Conservation (phyloP, 2,888 invertebrate genomes). For the Eupithecia pulchellata region DNA sequence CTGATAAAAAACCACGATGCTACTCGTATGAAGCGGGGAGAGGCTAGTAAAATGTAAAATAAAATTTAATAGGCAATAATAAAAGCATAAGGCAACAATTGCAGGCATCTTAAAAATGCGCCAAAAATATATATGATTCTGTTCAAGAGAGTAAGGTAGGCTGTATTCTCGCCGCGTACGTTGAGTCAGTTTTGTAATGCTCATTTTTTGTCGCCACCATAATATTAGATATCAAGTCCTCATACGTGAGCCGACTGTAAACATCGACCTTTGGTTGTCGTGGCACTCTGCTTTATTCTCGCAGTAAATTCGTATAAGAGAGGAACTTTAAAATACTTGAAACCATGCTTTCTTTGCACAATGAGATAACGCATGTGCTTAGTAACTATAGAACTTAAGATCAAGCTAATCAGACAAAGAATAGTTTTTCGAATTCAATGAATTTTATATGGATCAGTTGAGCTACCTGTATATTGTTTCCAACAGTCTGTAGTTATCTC, state of each 20-base stretch:
- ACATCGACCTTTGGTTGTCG: slow-evolving; percentile 45
- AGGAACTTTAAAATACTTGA: slow-evolving; percentile 21
- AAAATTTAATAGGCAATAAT: background rate
- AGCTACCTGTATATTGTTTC: too few species aligned
- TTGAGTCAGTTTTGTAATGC: slow-evolving; percentile 55
- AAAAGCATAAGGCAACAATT: background rate
- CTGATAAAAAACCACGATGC: background rate
- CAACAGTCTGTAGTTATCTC: too few species aligned
- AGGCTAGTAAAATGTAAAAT: background rate
- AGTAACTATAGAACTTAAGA: background rate
- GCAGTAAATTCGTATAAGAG: slow-evolving; percentile 22
- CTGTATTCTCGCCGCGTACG: slow-evolving; percentile 49
- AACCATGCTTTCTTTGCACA: background rate
- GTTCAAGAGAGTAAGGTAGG: slow-evolving; percentile 12
- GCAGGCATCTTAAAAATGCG: background rate
- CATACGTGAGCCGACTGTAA: slow-evolving; percentile 57
- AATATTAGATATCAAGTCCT: slow-evolving; percentile 65
- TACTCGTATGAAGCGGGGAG: background rate
- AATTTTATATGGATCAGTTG: background rate
- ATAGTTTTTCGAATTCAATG: background rate
- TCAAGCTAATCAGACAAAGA: background rate
- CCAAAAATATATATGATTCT: background rate
- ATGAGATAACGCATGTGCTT: background rate
- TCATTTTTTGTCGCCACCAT: slow-evolving; percentile 60
- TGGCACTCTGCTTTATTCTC: slow-evolving; percentile 53